Base-by-base conservation (phyloP, 2,113 vertebrate genomes). In the Triplophysa siluroides region DNA sequence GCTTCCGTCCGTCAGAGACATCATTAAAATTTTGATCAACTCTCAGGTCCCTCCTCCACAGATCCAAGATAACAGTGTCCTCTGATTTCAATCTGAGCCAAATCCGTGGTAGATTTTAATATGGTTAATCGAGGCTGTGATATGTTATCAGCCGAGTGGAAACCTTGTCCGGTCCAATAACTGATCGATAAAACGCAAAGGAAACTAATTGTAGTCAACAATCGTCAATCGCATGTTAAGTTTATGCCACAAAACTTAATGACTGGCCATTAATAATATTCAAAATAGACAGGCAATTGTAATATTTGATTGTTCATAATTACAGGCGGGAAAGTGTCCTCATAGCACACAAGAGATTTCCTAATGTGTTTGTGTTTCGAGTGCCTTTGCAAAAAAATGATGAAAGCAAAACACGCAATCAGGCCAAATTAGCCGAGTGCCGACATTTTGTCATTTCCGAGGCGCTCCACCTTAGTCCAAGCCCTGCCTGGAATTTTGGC, bases 351-450 rank as follows among this genome's bases (percentile, higher is more conserved):
- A 21, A 29, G 50, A 70, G 65, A 18, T 19, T 26, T 24, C 19
- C 56, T 74, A 33, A 60, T 43, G 33, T 23, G 23, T 29, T 76
- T 66, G 71, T 56, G 47, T 58, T 75, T 58, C 18, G 62, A 68
- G 63, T 70, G 29, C 38, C 54, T 71, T n/a, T 18, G 73, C 64
- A 45, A 76, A 83, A n/a, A 67, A 69, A 41, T 71, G 74, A 72
- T 77, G 64, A 62, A 78, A 81, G 52, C 64, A 75, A 83, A 81
- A 81, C 70, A 83, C 77, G 64, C 71, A 83, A 86, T 86, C 82
- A 77, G 72, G 54, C 43, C 45, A 72, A 86, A 86, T 86, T 65
- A 81, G 67, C 60, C 62, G 9, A 70, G 81, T 24, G 26, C 41
- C 18, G 75, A 47, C 72, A 71, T 23, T 70, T 73, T 79, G 78